Conservation (phyloP, 2,888 invertebrate species). For the Hydraecia micacea region DNA sequence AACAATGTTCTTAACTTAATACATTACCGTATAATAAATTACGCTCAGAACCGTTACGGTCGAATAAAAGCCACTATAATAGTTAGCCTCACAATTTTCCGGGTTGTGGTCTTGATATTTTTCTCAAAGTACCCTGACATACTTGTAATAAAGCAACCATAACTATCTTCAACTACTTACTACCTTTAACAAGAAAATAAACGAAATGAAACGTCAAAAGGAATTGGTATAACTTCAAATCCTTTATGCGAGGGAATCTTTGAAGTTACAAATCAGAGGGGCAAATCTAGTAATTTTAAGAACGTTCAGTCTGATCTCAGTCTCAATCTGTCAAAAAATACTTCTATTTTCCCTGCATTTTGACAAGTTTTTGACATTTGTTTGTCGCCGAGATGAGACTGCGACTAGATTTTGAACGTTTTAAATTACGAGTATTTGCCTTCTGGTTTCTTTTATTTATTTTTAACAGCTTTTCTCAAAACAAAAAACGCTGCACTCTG, state of each 20-base stretch:
- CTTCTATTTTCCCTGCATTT: no score
- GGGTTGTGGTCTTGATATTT: not conserved
- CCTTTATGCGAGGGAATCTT: not conserved
- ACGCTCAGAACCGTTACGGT: not conserved
- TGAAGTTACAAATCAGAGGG: not conserved
- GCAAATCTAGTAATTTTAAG: no score
- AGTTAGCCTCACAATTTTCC: not conserved
- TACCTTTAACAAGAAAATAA: not conserved
- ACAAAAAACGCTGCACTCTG: not conserved
- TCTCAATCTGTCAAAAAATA: no score
- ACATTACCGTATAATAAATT: not conserved
- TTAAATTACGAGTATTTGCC: no score
- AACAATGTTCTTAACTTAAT: constrained; percentile 2
- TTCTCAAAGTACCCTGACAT: constrained; percentile 1
- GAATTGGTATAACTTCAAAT: not conserved
- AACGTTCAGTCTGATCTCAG: no score
- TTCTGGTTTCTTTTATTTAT: not conserved
- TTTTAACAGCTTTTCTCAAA: constrained; percentile 10
- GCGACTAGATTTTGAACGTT: no score
- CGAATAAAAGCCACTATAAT: constrained; percentile 3
- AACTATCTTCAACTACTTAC: not conserved
- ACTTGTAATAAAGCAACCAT: not conserved
- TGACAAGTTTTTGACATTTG: no score
- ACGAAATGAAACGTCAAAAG: not conserved
- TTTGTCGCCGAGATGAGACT: no score